A percentile compares a stretch with the other conserved stretches of the same genome.
phyloP scores from a whole-genome alignment of 2,113 vertebrate species.

The Atrichornis clamosus region DNA sequence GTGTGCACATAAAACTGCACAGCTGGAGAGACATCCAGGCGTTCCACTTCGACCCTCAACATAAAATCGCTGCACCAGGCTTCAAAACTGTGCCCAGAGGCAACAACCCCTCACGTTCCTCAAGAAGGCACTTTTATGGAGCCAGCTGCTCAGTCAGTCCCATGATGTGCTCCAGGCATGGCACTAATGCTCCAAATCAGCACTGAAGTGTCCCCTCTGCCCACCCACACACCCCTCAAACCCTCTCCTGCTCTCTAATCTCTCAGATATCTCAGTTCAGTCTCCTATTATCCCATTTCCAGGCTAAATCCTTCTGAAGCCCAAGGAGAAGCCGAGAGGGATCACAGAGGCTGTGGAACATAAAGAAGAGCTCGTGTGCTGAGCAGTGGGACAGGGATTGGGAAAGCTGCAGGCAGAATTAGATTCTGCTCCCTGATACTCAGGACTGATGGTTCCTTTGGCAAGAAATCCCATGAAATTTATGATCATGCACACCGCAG shows the following conservation, averaged over 20 bases:
- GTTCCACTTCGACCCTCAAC: background rate
- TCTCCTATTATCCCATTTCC: background rate
- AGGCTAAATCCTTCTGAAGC: background rate
- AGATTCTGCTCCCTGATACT: background rate
- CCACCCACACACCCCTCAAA: background rate
- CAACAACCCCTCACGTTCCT: background rate
- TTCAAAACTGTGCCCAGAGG: background rate
- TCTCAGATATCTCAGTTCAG: background rate
- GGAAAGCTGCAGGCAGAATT: background rate
- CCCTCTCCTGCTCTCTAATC: background rate
- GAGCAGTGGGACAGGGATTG: background rate
- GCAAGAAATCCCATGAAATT: background rate
- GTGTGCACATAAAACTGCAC: accelerated
- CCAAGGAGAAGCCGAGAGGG: background rate
- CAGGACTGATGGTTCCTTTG: background rate
- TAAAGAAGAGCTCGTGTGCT: background rate
- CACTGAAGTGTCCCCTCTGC: background rate
- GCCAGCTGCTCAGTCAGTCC: background rate
- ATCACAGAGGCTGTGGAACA: background rate
- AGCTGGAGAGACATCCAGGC: background rate
- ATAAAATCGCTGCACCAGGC: background rate
- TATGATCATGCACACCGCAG: background rate
- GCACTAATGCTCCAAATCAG: background rate
- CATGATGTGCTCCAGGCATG: background rate
- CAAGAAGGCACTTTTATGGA: background rate